Conservation (phyloP, 1,140 invertebrate genomes). For the Pemphigus obesinymphae region DNA sequence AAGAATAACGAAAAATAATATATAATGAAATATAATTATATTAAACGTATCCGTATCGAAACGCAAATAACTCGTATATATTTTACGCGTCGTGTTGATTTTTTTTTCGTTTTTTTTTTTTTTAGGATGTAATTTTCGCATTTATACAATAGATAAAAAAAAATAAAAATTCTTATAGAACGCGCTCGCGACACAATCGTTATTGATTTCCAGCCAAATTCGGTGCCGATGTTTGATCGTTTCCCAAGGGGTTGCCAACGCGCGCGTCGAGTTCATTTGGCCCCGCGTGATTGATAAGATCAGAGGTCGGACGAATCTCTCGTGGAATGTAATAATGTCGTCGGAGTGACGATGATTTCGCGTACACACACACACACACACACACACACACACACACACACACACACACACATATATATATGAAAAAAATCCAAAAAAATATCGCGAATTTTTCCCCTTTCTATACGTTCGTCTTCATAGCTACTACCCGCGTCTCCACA, state of each 20-base stretch:
- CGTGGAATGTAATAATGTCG: slow-evolving; percentile 30
- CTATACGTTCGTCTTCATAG: not conserved
- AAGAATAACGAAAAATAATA: too few species aligned
- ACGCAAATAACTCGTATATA: too few species aligned
- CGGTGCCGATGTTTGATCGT: not conserved
- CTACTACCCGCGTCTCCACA: too few species aligned
- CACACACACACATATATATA: too few species aligned
- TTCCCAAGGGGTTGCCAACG: slow-evolving; percentile 27
- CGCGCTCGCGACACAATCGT: too few species aligned
- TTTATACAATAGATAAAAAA: too few species aligned
- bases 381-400: too few species aligned
- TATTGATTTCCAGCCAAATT: slow-evolving; percentile 34
- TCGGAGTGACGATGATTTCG: slow-evolving; percentile 25
- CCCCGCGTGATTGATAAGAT: slow-evolving; percentile 28
- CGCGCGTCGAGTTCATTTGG: slow-evolving; percentile 31
- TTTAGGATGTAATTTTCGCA: not conserved
- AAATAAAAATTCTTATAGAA: too few species aligned
- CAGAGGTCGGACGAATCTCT: slow-evolving; percentile 9
- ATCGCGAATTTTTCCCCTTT: not conserved
- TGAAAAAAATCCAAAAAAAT: not conserved
- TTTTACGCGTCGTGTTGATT: too few species aligned
- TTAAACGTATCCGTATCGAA: too few species aligned
- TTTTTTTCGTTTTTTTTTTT: not conserved
- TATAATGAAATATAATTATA: too few species aligned
- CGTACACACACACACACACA: not conserved